Conservation (phyloP, 2,113 vertebrate genomes). For the Pseudorasbora parva region DNA sequence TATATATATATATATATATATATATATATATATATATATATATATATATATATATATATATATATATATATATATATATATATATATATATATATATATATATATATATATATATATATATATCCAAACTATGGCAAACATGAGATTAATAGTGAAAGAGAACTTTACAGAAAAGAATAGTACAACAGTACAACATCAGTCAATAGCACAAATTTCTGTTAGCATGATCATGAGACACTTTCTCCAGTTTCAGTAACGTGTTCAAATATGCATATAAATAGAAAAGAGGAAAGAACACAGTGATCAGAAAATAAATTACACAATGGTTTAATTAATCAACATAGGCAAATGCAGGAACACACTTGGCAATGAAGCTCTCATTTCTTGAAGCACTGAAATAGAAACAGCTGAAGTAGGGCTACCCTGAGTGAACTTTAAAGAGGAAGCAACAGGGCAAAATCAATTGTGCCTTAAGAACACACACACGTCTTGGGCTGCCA, state of each 20-base stretch:
- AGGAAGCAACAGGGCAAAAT: conserved; percentile 51
- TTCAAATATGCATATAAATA: conserved; percentile 22
- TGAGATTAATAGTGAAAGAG: background rate
- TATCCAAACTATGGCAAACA: background rate
- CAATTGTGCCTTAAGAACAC: conserved; percentile 50
- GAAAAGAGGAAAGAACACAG: conserved; percentile 35
- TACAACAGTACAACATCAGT: background rate
- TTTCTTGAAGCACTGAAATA: conserved; percentile 50
- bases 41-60: no score
- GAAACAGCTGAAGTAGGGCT: conserved; percentile 29
- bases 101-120: no score
- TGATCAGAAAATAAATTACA: conserved; percentile 37
- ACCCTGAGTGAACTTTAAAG: conserved; percentile 40
- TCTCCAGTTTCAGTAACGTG: background rate
- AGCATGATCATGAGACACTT: conserved; percentile 8
- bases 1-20: no score
- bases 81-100: no score
- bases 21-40: no score
- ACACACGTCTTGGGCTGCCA: conserved; percentile 28
- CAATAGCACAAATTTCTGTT: background rate
- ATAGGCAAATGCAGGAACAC: conserved; percentile 35
- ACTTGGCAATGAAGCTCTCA: conserved; percentile 37
- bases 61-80: no score
- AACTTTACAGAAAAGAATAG: background rate
- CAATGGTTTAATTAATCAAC: conserved; percentile 34